Evolutionary conservation across 1,140 invertebrate species (phyloP).

Genomic region (Sycophila sp.): DNA sequence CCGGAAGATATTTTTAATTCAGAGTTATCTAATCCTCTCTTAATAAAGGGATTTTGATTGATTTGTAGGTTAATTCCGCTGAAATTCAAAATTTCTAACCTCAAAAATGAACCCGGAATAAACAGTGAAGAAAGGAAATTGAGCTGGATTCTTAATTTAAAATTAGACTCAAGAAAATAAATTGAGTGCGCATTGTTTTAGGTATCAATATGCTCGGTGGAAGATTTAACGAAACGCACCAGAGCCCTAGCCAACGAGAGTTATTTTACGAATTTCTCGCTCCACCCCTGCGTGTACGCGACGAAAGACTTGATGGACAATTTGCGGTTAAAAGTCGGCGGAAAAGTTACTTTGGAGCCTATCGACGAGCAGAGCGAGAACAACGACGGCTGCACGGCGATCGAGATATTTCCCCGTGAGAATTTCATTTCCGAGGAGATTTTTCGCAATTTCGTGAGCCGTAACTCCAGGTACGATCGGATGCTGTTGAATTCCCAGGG

Average conservation of each 20-base stretch:
- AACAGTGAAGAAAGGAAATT: too few species aligned
- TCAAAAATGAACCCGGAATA: too few species aligned
- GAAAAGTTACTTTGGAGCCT: slow-evolving; percentile 57
- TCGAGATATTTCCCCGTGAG: slow-evolving; percentile 68
- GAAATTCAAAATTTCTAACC: too few species aligned
- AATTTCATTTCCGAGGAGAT: slow-evolving; percentile 64
- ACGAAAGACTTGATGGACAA: slow-evolving; percentile 48
- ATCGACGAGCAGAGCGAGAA: slow-evolving; percentile 32
- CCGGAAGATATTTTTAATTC: too few species aligned
- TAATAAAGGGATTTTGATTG: too few species aligned
- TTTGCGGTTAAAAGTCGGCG: slow-evolving; percentile 55
- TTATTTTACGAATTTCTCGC: not conserved
- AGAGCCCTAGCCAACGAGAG: not conserved
- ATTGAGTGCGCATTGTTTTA: too few species aligned
- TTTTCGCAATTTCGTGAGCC: slow-evolving; percentile 71
- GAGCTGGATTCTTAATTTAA: too few species aligned
- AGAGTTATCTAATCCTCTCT: too few species aligned
- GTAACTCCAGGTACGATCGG: slow-evolving; percentile 64
- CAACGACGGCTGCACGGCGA: slow-evolving; percentile 42
- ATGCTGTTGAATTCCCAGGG: slow-evolving; percentile 72
- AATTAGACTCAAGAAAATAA: too few species aligned
- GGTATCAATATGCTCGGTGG: not conserved
- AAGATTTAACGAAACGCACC: not conserved
- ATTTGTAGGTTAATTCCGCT: too few species aligned
- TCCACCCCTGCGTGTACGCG: slow-evolving; percentile 45